Percentiles rank a stretch among this genome's conserved stretches.
These are phyloP conservation scores for Alviniconcha marisindica DNA, from an alignment of 1,140 invertebrate species.

Conservation along the genomic window DNA sequence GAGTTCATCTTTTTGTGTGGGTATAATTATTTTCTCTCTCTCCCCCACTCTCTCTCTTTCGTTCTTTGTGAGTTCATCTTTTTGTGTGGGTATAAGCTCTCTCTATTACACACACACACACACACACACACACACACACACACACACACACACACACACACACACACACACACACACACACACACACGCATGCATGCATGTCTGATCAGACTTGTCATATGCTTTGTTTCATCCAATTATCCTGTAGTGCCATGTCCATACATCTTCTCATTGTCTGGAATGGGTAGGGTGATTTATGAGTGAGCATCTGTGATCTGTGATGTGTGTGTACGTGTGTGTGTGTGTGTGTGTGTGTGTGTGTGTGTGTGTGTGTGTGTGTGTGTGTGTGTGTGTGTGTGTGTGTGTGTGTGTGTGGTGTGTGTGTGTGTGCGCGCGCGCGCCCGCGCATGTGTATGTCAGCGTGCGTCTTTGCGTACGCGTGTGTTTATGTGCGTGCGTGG, in stretches of 20 bases:
- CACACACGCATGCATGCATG: background rate
- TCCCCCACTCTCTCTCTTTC: conserved; percentile 10
- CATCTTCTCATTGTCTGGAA: too few species aligned
- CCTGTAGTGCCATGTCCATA: too few species aligned
- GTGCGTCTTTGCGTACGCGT: too few species aligned
- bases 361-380: background rate
- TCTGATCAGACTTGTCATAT: too few species aligned
- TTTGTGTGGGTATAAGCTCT: background rate
- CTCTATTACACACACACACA: too few species aligned
- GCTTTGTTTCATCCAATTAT: too few species aligned
- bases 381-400: conserved; percentile 9
- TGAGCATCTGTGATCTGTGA: background rate
- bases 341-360: background rate
- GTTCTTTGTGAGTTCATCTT: background rate
- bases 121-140: conserved; percentile 36
- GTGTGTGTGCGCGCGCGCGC: too few species aligned
- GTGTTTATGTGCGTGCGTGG: too few species aligned
- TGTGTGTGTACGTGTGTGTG: conserved; percentile 1
- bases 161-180: conserved; percentile 31
- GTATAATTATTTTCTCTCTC: background rate
- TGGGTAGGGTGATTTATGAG: background rate
- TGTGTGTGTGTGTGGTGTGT: background rate
- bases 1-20: background rate
- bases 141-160: conserved; percentile 5
- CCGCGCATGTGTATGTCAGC: too few species aligned